These are phyloP conservation scores for Phasianus colchicus DNA, from an alignment of 2,113 vertebrate genomes.

Conservation along the genomic window DNA sequence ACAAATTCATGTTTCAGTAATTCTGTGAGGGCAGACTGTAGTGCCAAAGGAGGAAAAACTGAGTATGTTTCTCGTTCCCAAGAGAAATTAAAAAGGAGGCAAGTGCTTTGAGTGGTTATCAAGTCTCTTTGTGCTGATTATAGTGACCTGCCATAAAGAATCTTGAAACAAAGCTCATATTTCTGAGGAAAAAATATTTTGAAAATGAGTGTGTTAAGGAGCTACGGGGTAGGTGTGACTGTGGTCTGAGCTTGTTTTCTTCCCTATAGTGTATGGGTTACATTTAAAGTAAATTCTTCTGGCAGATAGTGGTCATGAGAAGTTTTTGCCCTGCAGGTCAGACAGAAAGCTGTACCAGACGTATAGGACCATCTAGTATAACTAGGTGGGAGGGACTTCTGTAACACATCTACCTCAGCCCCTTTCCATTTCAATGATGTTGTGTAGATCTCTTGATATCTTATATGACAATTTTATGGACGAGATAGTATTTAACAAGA, in stretches of 20 bases:
- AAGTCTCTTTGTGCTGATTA: slow-evolving; percentile 3
- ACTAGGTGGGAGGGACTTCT: background rate
- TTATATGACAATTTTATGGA: background rate
- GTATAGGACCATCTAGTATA: background rate
- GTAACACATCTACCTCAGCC: background rate
- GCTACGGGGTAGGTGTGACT: background rate
- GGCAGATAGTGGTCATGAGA: background rate
- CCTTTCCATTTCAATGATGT: background rate
- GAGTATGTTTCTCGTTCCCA: slow-evolving; percentile 16
- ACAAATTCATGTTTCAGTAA: slow-evolving; percentile 24
- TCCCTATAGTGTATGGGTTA: background rate
- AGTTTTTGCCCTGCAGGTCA: background rate
- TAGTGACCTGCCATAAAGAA: background rate
- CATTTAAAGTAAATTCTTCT: slow-evolving; percentile 30
- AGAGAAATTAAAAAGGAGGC: slow-evolving; percentile 31
- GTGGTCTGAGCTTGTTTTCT: background rate
- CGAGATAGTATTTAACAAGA: background rate
- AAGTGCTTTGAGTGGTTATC: background rate
- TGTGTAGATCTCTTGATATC: background rate
- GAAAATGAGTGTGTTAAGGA: background rate
- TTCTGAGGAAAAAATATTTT: slow-evolving; percentile 4
- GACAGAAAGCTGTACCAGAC: background rate
- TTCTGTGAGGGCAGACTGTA: background rate
- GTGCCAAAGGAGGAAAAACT: slow-evolving; percentile 16
- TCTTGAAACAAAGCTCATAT: slow-evolving; percentile 9